These are phyloP conservation scores for Otus sunia DNA, from an alignment of 2,113 vertebrate genomes.

Conservation along the genomic window DNA sequence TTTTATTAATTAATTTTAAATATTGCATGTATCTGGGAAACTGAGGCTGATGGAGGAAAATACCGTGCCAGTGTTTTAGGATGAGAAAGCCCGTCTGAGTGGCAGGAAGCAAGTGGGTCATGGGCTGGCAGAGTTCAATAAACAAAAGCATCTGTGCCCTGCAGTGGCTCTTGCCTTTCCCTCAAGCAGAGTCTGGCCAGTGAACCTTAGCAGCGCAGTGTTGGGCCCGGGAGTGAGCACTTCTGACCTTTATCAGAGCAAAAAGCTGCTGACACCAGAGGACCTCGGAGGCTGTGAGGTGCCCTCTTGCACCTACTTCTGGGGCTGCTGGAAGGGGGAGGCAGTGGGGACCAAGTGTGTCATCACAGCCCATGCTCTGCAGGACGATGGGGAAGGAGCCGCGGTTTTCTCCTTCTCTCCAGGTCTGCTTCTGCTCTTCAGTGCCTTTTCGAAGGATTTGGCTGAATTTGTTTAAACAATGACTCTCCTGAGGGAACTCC, in stretches of 20 bases:
- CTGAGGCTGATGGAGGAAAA: neutral
- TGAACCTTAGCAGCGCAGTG: neutral
- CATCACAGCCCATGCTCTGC: neutral
- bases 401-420: neutral
- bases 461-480: neutral
- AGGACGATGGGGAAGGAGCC: neutral
- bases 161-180: slow-evolving; percentile 40
- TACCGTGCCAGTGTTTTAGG: neutral
- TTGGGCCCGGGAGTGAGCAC: neutral
- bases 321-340: neutral
- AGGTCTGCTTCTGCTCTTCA: neutral
- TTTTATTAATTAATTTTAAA: neutral
- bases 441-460: neutral
- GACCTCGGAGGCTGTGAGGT: neutral
- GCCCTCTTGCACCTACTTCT: neutral
- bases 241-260: slow-evolving; percentile 35
- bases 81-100: neutral
- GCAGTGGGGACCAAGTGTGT: neutral
- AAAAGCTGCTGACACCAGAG: slow-evolving; percentile 3
- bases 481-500: neutral
- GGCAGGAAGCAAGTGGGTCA: slow-evolving; percentile 46
- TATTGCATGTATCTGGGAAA: neutral
- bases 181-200: slow-evolving; percentile 2
- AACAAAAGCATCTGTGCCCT: slow-evolving; percentile 53
- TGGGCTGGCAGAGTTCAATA: slow-evolving; percentile 37